phyloP scores from a whole-genome alignment of 2,113 vertebrate species.

The Ptilonorhynchus violaceus region DNA sequence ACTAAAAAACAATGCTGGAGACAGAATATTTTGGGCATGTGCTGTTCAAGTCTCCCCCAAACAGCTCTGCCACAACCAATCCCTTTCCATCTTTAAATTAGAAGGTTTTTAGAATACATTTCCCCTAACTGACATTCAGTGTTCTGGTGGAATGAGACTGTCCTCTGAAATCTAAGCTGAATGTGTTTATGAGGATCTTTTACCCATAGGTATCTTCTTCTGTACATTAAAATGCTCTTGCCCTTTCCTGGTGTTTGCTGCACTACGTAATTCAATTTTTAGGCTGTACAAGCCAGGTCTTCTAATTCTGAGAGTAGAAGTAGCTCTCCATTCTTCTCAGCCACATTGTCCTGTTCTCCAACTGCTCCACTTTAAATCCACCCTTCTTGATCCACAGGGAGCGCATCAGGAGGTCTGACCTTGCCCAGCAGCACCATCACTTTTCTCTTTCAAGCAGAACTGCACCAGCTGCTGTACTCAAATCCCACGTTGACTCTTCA shows the following conservation, averaged over 20 bases:
- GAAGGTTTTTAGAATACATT: background rate
- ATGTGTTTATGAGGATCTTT: background rate
- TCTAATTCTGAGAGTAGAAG: background rate
- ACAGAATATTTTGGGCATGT: background rate
- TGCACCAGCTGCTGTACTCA: background rate
- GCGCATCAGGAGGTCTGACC: background rate
- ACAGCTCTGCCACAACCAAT: background rate
- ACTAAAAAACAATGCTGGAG: conserved; percentile 8
- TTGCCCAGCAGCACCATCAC: background rate
- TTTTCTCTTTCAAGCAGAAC: background rate
- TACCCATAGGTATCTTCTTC: background rate
- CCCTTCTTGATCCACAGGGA: background rate
- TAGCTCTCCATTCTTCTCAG: background rate
- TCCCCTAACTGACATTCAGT: background rate
- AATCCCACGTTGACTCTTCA: background rate
- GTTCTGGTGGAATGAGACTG: background rate
- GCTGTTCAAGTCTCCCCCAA: background rate
- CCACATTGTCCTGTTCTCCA: background rate
- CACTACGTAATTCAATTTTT: background rate
- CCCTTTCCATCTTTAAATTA: background rate
- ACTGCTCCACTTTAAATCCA: background rate
- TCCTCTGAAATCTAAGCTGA: background rate
- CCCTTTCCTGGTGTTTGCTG: background rate
- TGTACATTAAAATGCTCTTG: background rate
- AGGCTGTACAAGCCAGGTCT: background rate